Evolutionary conservation across 1,140 invertebrate species (phyloP), one percentile per base, ranked within the genome.

Genomic region (Cylas formicarius): DNA sequence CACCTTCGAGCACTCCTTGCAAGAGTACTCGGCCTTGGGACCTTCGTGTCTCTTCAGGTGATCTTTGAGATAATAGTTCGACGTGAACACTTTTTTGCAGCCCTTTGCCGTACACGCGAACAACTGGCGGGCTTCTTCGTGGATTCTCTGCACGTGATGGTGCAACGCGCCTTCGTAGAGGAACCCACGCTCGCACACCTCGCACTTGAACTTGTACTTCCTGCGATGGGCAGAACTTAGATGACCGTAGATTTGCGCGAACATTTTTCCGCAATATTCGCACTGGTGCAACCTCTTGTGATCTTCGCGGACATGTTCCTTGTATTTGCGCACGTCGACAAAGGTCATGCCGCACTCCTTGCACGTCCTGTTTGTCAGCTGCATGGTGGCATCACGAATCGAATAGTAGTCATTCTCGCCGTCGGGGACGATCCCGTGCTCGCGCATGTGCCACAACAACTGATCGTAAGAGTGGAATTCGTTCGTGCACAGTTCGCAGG

Each of bases 1-100:
- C 6, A 34, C 29, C 26, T 56, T 58, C 16, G 44, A 22, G 33
- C 56, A 60, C 5, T 48, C 28, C 10, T 24, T 11, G 35, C 56
- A 58, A 10, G 21, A 37, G 31, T 54, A 53, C 10, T 42, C 38
- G 7, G 33, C 37, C n/a, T 39, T 54, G 4, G 17, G 23, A 23
- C 26, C 44, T 22, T 9, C 36, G 24, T 53, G 55, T 0, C 22
- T 43, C 17, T 48, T 38, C 7, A 42, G 24, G 14, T 48, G 46
- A 18, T 48, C 42, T 28, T 42, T 23, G 7, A 48, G 28, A 17
- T 38, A 17, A 0, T 38, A 32, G n/a, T 48, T 48, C 6, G 46
- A 42, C 6, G 26, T 17, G 33, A 48, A 44, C n/a, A n/a, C n/a
- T n/a, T n/a, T n/a, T 9, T 21, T 32, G 11, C 44, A 31, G 26